Evolutionary conservation across 2,113 vertebrate genomes (phyloP).

Genomic region (Misgurnus mizolepis): DNA sequence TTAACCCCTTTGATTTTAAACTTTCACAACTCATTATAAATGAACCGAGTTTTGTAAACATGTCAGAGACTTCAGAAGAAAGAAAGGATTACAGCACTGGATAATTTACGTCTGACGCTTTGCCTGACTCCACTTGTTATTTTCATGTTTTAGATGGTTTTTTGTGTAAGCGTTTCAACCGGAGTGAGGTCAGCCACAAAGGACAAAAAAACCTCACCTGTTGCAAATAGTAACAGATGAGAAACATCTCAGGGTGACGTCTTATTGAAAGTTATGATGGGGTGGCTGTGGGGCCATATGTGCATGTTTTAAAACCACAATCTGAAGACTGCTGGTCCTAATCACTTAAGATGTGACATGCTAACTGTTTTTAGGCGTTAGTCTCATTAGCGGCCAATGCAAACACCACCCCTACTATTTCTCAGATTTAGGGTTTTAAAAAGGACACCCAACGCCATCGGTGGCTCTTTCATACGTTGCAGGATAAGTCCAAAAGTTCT

Average conservation of each 20-base stretch:
- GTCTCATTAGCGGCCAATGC: not conserved
- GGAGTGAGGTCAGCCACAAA: conserved; percentile 26
- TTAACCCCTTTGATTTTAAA: conserved; percentile 37
- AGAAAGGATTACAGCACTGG: conserved; percentile 24
- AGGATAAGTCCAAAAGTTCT: too few relatives aligned
- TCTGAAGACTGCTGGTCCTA: not conserved
- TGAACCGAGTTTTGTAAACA: conserved; percentile 30
- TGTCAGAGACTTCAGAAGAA: conserved; percentile 40
- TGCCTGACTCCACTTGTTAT: conserved; percentile 32
- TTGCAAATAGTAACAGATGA: conserved; percentile 18
- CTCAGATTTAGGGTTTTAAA: not conserved
- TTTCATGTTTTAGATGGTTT: conserved; percentile 17
- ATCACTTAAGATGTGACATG: not conserved
- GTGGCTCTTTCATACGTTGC: too few relatives aligned
- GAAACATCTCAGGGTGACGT: not conserved
- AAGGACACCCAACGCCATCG: too few relatives aligned
- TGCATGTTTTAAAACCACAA: not conserved
- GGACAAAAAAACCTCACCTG: conserved; percentile 3
- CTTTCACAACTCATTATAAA: conserved; percentile 33
- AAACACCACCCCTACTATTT: not conserved
- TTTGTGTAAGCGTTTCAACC: not conserved
- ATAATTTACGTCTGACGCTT: conserved; percentile 28
- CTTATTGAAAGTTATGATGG: conserved; percentile 3
- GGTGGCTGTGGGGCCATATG: conserved; percentile 2
- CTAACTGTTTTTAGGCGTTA: not conserved